Evolutionary conservation across 2,797 vertebrate genomes (phyloP), one percentile per base, ranked within the genome.

Genomic region (Acipenser ruthenus): DNA sequence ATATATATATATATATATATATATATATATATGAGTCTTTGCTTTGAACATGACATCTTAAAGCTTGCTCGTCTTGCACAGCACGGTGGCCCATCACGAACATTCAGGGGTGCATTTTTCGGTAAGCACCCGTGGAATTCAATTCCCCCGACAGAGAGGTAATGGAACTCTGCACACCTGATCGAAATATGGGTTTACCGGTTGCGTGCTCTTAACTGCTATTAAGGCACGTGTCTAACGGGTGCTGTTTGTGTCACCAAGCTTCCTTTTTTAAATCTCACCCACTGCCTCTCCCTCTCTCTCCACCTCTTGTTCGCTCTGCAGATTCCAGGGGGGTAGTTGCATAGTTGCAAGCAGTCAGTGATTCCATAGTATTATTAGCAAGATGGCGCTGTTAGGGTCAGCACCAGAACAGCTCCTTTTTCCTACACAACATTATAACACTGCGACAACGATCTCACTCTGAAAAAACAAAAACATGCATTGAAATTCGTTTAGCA

Each of bases 371-470:
- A n/a, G 72, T 68, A 62, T 71, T 66, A 76, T 78, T 73, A 66
- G 69, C 80, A 90, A 90, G 83, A 90, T 89, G 89, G 89, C 86
- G 89, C 82, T 80, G 53, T 60, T 2, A 62, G 77, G 71, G 88
- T 88, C 90, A 89, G 87, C 80, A 89, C 83, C 71, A 73, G 85
- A 86, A 91, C 85, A 90, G 88, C 86, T 87, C 88, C 81, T 74
- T 80, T 66, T 68, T 63, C 23, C 50, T 65, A 63, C 65, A 8
- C 64, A 64, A 18, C 71, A 72, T 72, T 67, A 72, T 12, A 18
- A 71, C 64, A 67, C 67, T 61, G 60, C 49, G 50, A 58, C 49
- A 47, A 50, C 63, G n/a, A 63, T 70, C 48, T 49, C 55, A 58
- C 12, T 11, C 12, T 37, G 23, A 37, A 37, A 37, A 62, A 48